These are phyloP conservation scores for Auanema freiburgensis DNA, from an alignment of 2,888 invertebrate species.

Conservation along the genomic window DNA sequence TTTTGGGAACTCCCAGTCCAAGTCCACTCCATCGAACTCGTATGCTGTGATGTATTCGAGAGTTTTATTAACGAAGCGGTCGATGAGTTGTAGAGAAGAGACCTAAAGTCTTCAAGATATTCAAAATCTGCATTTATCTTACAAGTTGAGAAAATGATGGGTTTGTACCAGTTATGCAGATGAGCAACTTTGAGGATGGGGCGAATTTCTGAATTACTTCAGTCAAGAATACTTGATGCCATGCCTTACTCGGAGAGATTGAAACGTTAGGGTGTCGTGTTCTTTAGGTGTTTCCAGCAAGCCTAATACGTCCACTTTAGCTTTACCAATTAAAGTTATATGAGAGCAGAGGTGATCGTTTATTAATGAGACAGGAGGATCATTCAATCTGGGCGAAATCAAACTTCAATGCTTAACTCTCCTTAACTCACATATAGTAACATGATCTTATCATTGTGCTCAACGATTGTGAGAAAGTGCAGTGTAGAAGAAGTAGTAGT, in stretches of 20 bases:
- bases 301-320: conserved; percentile 25
- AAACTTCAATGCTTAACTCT: too few species aligned
- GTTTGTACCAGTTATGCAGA: conserved; percentile 30
- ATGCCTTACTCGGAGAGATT: too few species aligned
- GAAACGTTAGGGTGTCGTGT: too few species aligned
- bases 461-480: too few species aligned
- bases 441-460: conserved; percentile 3
- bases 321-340: conserved; percentile 34
- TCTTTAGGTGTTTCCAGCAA: not conserved
- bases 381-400: conserved; percentile 23
- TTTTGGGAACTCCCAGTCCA: conserved; percentile 62
- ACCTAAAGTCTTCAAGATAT: conserved; percentile 20
- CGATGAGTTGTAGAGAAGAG: conserved; percentile 20
- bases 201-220: conserved; percentile 4
- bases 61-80: conserved; percentile 20
- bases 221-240: too few species aligned
- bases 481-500: too few species aligned
- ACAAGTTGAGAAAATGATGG: conserved; percentile 9
- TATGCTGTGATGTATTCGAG: conserved; percentile 19
- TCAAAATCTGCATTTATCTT: not conserved
- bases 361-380: conserved; percentile 19
- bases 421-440: conserved; percentile 13
- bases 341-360: conserved; percentile 26
- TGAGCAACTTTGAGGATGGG: conserved; percentile 24
- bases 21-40: conserved; percentile 52